Evolutionary conservation across 2,888 invertebrate species (phyloP), one percentile per base, ranked within the genome.

Genomic region (Hyppa rectilinea): DNA sequence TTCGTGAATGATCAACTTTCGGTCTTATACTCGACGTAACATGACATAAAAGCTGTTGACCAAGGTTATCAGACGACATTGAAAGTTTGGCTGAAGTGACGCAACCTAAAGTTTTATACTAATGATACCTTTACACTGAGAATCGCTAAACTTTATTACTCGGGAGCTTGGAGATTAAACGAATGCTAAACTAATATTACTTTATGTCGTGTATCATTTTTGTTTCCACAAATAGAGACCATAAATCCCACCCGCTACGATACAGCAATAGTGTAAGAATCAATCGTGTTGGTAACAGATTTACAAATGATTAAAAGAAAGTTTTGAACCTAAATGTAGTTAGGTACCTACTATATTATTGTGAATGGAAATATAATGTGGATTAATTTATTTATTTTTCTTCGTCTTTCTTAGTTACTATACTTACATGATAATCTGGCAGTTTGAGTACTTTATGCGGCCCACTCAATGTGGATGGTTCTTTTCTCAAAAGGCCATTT

Each of bases 11-110:
- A 78, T 71, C 80, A 83, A 83, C 64, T 80, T 83, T 71, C 65
- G 69, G 66, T 78, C 50, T 52, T 73, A 26, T 47, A 52, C 75
- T 53, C 79, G n/a, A n/a, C n/a, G 76, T 85, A 77, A 83, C 84
- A 78, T 87, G 80, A 85, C 85, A 84, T 84, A 83, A 76, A 81
- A 88, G 84, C 88, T 89, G 84, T 88, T 92, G 91, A 90, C 89
- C 90, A 84, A 87, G 84, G 84, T 90, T 86, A 83, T 83, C 84
- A 83, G 73, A 81, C 83, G 89, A 90, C 89, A 90, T 92, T 90
- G 89, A 90, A 91, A 92, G 82, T 90, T 88, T 80, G 36, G 61
- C 26, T 49, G 38, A 45, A 26, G 59, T 78, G 36, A 59, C 36
- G 53, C 50, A 56, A 45, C 34, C 31, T 52, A n/a, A 79, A 65